These are phyloP conservation scores for Lagria hirta DNA, from an alignment of 2,888 invertebrate genomes.

Conservation along the genomic window DNA sequence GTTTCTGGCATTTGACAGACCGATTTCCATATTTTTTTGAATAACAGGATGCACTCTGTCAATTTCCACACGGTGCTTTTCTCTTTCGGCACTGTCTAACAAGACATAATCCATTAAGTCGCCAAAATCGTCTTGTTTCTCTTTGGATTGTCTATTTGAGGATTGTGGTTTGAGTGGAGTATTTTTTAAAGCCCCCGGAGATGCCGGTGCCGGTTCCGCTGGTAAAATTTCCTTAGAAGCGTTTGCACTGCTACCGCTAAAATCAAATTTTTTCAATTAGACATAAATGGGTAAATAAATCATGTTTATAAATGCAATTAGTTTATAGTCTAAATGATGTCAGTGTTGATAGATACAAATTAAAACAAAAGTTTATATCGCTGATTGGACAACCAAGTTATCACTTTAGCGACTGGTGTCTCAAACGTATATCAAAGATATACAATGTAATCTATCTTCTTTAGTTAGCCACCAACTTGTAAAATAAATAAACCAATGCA, in stretches of 20 bases:
- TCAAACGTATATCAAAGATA: too few species aligned
- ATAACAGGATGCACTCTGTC: constrained; percentile 58
- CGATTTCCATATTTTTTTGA: constrained; percentile 57
- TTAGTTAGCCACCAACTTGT: too few species aligned
- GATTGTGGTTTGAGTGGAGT: constrained; percentile 20
- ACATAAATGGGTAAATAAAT: neutral
- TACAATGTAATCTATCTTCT: too few species aligned
- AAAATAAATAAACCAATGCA: too few species aligned
- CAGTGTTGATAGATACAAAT: too few species aligned
- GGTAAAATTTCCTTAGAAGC: constrained; percentile 51
- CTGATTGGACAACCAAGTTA: too few species aligned
- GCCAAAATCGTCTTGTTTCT: constrained; percentile 61
- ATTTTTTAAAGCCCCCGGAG: constrained; percentile 13
- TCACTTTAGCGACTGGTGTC: too few species aligned
- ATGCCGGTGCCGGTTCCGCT: constrained; percentile 31
- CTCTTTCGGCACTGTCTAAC: constrained; percentile 57
- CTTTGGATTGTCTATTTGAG: constrained; percentile 42
- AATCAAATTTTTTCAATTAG: constrained; percentile 34
- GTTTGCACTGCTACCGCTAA: constrained; percentile 48
- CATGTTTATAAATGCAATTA: too few species aligned
- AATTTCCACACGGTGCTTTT: constrained; percentile 56
- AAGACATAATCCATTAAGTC: constrained; percentile 61
- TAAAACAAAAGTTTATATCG: too few species aligned
- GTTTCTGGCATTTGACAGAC: constrained; percentile 61
- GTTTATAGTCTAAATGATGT: too few species aligned